A percentile compares a stretch with the other conserved stretches of the same genome.
phyloP scores from a whole-genome alignment of 2,797 vertebrate genomes.

The Cryptoblepharus egeriae region DNA sequence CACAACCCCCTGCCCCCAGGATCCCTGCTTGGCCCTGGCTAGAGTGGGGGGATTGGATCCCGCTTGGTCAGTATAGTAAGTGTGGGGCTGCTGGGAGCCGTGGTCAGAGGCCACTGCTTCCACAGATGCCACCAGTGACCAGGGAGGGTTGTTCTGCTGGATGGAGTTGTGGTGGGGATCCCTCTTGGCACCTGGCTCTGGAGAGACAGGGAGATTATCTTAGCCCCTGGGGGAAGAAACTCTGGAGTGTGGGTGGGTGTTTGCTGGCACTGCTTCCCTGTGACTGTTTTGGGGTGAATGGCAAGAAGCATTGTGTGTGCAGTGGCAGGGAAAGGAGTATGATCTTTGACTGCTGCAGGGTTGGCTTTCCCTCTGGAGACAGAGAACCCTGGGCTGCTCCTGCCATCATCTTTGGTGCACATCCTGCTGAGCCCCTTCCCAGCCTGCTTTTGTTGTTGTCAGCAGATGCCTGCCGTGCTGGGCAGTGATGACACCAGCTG shows the following conservation, averaged over 20 bases:
- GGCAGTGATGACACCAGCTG: slow-evolving; percentile 66
- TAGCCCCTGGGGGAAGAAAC: neutral
- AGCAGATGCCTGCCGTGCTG: slow-evolving; percentile 59
- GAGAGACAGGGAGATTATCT: neutral
- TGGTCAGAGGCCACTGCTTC: no score
- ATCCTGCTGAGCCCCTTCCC: neutral
- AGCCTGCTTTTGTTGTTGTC: slow-evolving; percentile 47
- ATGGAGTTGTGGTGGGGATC: neutral
- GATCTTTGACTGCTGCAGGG: neutral
- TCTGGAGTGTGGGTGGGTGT: slow-evolving; percentile 44
- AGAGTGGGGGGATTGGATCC: neutral
- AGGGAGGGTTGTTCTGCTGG: neutral
- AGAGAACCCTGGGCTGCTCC: neutral
- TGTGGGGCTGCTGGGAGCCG: no score
- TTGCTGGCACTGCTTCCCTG: slow-evolving; percentile 60
- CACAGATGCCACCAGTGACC: neutral
- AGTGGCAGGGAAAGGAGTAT: neutral
- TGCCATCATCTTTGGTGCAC: no score
- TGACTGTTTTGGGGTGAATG: slow-evolving; percentile 50
- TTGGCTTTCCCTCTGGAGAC: neutral
- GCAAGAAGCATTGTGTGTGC: neutral
- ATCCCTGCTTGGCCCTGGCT: rapidly evolving
- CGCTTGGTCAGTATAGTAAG: neutral
- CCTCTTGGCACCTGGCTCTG: rapidly evolving
- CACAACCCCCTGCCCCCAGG: neutral